Conservation (phyloP, 2,113 vertebrate genomes). For the Hippolais icterina region DNA sequence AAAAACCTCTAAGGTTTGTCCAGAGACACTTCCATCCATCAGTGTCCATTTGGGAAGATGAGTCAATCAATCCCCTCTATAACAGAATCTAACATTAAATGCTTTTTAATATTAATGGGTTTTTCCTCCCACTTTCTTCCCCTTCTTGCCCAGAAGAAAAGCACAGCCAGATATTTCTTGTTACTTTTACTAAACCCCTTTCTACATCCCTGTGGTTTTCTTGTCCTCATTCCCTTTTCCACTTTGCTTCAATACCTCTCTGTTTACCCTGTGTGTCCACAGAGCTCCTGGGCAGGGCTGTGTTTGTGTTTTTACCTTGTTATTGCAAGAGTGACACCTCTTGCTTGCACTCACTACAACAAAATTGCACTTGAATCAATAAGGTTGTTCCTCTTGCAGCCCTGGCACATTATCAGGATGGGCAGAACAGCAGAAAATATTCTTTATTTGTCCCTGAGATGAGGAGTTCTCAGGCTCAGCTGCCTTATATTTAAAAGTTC, state of each 20-base stretch:
- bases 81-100: not conserved
- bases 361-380: not conserved
- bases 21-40: not conserved
- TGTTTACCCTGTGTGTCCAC: rapidly evolving
- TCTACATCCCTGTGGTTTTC: not conserved
- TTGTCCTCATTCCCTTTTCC: not conserved
- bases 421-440: not conserved
- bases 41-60: not conserved
- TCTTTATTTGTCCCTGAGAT: not conserved
- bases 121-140: not conserved
- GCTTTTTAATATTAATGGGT: not conserved
- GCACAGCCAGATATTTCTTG: not conserved
- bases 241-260: not conserved
- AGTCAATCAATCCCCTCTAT: not conserved
- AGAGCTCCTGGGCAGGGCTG: not conserved
- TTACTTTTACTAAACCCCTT: not conserved
- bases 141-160: not conserved
- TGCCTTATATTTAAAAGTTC: not conserved
- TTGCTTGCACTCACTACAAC: not conserved
- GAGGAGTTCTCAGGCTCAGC: not conserved
- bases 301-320: not conserved
- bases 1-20: not conserved
- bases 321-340: not conserved
- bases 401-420: not conserved
- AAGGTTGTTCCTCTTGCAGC: not conserved